Base-by-base conservation (phyloP, 2,113 vertebrate genomes). In the Meleagris gallopavo region DNA sequence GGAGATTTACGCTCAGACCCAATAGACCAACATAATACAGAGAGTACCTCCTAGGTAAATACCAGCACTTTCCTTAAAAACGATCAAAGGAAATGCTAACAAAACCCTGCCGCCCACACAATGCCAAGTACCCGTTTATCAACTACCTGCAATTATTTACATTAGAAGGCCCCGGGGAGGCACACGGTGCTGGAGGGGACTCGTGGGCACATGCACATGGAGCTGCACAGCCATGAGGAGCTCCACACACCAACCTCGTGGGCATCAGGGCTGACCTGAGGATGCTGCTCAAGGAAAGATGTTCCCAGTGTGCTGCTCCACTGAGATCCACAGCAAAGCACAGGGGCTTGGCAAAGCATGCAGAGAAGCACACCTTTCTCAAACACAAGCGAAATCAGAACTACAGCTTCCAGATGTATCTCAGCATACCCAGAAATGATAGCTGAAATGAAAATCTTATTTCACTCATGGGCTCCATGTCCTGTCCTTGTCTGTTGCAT, bases 81-180 rank as follows among this genome's bases (percentile, higher is more conserved):
- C 0, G 86, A 96, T 96, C 94, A 96, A 95, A 95, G 86, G 88
- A 75, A 95, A 78, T 52, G 80, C 57, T 88, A 96, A 94, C 95
- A 90, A 90, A 90, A 25, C 88, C 77, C 86, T 75, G 85, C 79
- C 94, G 82, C 69, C 6, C 6, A 86, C 86, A 84, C 88, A 94
- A 88, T 29, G 57, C 86, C 86, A 90, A 94, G 92, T 43, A 13
- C 88, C 30, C 1, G 2, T 96, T 96, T 92, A 88, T 94, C 88
- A 86, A 15, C 88, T 90, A 27, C 77, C 83, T 61, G 86, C 80
- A 94, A 83, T 91, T 96, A 88, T 96, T 96, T 90, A 21, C 96
- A 78, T 36, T 84, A 72, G 90, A 88, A 90, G 57, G 94, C 91
- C 86, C 86, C 2, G 2, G 50, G 90, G 65, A 90, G 88, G 76